A percentile compares a stretch with the other conserved stretches of the same genome.
Conservation (phyloP, 2,113 vertebrate species). For the Brienomyrus brachyistius region DNA sequence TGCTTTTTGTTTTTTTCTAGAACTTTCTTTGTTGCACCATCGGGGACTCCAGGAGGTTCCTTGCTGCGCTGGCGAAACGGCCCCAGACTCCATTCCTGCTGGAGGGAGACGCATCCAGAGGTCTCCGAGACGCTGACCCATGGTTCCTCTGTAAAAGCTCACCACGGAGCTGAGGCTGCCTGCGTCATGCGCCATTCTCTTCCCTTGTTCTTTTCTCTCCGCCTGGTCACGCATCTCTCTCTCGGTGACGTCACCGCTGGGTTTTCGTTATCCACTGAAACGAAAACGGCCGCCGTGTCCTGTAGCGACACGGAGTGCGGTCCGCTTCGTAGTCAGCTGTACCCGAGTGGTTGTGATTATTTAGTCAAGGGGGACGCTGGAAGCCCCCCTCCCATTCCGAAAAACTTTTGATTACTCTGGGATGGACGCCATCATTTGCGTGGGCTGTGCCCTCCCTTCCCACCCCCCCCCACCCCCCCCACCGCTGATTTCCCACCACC, state of each 20-base stretch:
- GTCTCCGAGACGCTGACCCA: background rate
- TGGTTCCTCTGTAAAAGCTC: background rate
- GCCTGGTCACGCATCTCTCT: background rate
- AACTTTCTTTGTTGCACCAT: constrained; percentile 2
- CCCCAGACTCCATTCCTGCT: background rate
- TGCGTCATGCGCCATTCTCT: background rate
- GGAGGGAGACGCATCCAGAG: background rate
- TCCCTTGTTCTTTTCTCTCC: background rate
- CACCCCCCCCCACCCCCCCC: background rate
- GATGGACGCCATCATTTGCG: background rate
- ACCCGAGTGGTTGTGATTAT: background rate
- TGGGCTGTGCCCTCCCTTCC: background rate
- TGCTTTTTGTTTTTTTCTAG: background rate
- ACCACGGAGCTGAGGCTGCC: background rate
- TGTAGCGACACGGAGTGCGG: background rate
- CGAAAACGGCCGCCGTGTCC: background rate
- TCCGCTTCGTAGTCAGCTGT: background rate
- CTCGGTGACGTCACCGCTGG: background rate
- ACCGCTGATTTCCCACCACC: background rate
- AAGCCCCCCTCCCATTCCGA: background rate
- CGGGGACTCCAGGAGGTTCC: background rate
- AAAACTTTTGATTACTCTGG: background rate
- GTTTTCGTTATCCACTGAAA: background rate
- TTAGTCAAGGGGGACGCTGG: background rate
- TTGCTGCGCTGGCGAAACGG: background rate